Percentiles rank a stretch among this genome's conserved stretches.
Conservation (phyloP, 2,113 vertebrate species). For the Speoplatyrhinus poulsoni region DNA sequence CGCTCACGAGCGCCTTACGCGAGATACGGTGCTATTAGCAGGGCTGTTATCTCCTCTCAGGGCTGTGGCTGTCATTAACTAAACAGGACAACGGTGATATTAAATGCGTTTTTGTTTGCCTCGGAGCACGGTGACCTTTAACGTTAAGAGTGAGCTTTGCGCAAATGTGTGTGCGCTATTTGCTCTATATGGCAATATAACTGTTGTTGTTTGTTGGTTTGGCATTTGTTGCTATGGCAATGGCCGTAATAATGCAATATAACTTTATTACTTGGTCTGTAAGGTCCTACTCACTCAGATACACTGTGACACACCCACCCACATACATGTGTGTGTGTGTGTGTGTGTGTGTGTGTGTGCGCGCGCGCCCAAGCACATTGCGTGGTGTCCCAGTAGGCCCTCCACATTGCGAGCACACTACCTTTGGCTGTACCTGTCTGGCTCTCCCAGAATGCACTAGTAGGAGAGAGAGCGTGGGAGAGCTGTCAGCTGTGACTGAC, state of each 20-base stretch:
- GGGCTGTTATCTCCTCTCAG: constrained; percentile 19
- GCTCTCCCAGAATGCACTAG: constrained; percentile 59
- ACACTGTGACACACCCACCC: constrained; percentile 16
- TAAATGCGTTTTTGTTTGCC: not conserved
- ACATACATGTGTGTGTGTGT: not conserved
- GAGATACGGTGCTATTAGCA: constrained; percentile 10
- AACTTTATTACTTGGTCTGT: constrained; percentile 36
- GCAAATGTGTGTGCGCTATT: not conserved
- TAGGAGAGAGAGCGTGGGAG: constrained; percentile 68
- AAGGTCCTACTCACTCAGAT: constrained; percentile 16
- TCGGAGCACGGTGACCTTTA: not conserved
- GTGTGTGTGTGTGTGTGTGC: not conserved
- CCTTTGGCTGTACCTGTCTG: constrained; percentile 59
- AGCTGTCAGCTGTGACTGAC: constrained; percentile 71
- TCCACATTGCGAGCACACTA: constrained; percentile 13
- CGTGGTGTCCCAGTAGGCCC: not conserved
- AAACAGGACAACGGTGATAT: constrained; percentile 24
- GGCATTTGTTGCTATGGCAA: constrained; percentile 30
- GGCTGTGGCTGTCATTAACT: constrained; percentile 18
- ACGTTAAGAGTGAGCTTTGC: not conserved
- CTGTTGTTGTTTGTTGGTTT: constrained; percentile 5
- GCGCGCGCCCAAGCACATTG: not conserved
- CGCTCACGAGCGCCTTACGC: not conserved
- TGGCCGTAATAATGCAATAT: not conserved
- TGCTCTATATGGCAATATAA: not conserved